Evolutionary conservation across 2,113 vertebrate species (phyloP).

Genomic region (Deroptyus accipitrinus): DNA sequence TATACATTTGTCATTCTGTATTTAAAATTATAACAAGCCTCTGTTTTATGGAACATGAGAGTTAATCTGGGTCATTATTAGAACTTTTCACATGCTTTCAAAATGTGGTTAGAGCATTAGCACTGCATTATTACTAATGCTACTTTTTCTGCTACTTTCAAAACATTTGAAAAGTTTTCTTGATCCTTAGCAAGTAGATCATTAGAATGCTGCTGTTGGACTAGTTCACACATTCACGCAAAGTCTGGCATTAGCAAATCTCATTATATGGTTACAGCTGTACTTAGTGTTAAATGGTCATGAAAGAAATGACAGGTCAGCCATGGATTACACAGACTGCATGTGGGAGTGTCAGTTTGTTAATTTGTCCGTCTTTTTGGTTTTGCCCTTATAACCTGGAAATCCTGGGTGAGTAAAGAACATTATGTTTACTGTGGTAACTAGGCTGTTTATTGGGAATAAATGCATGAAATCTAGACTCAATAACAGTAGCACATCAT

Average conservation of each 20-base stretch:
- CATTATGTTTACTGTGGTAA: neutral
- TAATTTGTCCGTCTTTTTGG: neutral
- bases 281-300: conserved; percentile 6
- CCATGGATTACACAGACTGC: neutral
- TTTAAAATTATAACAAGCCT: neutral
- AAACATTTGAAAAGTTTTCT: neutral
- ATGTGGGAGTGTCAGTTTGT: neutral
- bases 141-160: neutral
- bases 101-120: neutral
- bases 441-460: neutral
- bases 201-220: neutral
- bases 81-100: neutral
- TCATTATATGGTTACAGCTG: conserved; percentile 36
- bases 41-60: neutral
- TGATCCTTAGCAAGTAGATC: neutral
- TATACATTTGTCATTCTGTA: neutral
- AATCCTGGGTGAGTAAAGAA: neutral
- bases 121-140: neutral
- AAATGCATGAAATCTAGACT: neutral
- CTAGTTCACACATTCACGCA: neutral
- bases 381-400: neutral
- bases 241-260: conserved; percentile 48
- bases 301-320: conserved; percentile 7
- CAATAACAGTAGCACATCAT: neutral
- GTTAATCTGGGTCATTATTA: neutral